These are phyloP conservation scores for Passerina amoena DNA, from an alignment of 2,113 vertebrate genomes.

Conservation along the genomic window DNA sequence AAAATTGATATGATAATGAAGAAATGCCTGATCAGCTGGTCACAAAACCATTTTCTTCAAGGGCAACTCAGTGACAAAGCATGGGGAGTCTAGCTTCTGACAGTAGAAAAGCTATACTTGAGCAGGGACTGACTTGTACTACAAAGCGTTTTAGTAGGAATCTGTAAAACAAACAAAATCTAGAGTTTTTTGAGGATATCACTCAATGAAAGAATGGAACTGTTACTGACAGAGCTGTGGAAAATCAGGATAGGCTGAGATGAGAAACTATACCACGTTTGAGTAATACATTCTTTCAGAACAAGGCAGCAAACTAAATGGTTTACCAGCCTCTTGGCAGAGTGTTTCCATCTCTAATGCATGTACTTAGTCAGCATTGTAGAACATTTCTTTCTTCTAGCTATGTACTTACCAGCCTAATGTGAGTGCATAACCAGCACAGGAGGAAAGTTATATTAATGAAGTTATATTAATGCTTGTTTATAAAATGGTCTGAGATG, in stretches of 20 bases:
- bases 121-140: background rate
- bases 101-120: background rate
- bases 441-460: background rate
- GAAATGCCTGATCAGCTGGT: background rate
- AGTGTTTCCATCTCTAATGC: background rate
- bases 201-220: background rate
- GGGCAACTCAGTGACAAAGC: background rate
- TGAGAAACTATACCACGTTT: background rate
- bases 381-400: background rate
- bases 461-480: background rate
- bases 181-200: rapidly evolving
- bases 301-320: background rate
- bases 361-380: background rate
- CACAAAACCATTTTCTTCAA: background rate
- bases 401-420: background rate
- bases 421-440: background rate
- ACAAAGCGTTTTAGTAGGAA: background rate
- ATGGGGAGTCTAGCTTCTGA: background rate
- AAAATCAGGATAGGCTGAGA: background rate
- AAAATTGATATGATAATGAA: background rate
- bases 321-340: background rate
- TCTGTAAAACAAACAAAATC: background rate
- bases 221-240: background rate
- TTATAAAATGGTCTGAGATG: background rate
- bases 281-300: background rate